Conservation (phyloP, 2,113 vertebrate genomes). For the Ameiurus melas region DNA sequence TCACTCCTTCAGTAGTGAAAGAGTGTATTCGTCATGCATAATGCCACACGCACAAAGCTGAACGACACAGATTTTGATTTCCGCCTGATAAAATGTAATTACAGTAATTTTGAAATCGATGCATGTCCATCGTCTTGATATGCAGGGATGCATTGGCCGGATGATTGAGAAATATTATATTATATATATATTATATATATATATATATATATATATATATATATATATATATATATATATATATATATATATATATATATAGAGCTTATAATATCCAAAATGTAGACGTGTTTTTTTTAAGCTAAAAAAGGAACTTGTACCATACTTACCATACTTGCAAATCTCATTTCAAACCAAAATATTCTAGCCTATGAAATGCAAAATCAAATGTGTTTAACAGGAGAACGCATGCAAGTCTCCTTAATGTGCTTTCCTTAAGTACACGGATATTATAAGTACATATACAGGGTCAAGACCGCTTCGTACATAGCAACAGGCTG, state of each 20-base stretch:
- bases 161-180: too few species aligned
- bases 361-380: background rate
- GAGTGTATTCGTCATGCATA: slow-evolving; percentile 13
- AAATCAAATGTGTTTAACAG: background rate
- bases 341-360: background rate
- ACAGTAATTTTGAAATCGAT: slow-evolving; percentile 43
- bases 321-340: background rate
- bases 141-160: slow-evolving; percentile 16
- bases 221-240: too few species aligned
- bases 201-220: too few species aligned
- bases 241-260: too few species aligned
- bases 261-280: background rate
- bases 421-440: background rate
- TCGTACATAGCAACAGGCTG: slow-evolving; percentile 19
- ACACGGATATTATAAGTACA: background rate
- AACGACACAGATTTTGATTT: slow-evolving; percentile 46
- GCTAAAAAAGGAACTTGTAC: background rate
- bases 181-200: too few species aligned
- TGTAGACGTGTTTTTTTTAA: background rate
- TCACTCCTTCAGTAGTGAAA: slow-evolving; percentile 5
- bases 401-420: background rate
- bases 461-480: background rate
- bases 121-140: slow-evolving; percentile 37
- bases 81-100: slow-evolving; percentile 39
- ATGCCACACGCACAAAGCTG: background rate